Percentiles rank a stretch among this genome's conserved stretches.
phyloP scores from a whole-genome alignment of 1,140 invertebrate species.

The Lethocerus indicus region DNA sequence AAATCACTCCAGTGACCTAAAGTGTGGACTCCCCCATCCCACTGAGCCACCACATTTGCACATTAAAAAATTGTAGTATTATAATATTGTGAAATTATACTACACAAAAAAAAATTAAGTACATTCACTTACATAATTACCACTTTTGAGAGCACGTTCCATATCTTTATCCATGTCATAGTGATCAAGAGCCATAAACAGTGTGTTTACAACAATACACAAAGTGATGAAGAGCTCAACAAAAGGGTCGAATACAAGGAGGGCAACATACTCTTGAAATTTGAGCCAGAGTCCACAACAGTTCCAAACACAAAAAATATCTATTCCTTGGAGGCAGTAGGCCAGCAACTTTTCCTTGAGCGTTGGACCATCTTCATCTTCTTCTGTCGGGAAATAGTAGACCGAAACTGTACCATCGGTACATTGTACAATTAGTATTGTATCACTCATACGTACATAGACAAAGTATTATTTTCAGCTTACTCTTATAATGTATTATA shows the following conservation, averaged over 20 bases:
- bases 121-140: constrained; percentile 75
- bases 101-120: constrained; percentile 11
- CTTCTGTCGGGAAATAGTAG: constrained; percentile 85
- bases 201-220: constrained; percentile 93
- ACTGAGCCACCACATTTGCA: too few species aligned
- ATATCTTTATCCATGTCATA: constrained; percentile 82
- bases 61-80: neutral
- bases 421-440: too few species aligned
- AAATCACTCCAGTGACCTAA: too few species aligned
- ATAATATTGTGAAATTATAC: neutral
- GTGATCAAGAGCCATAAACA: constrained; percentile 96
- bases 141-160: constrained; percentile 67
- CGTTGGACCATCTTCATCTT: constrained; percentile 77
- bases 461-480: too few species aligned
- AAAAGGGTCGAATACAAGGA: constrained; percentile 94
- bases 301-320: constrained; percentile 94
- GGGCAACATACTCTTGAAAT: constrained; percentile 74
- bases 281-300: constrained; percentile 83
- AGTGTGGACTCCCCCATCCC: too few species aligned
- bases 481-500: too few species aligned
- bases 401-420: constrained; percentile 54
- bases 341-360: constrained; percentile 69
- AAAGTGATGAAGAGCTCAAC: constrained; percentile 95
- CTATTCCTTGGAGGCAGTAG: constrained; percentile 57
- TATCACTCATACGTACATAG: too few species aligned